Evolutionary conservation across 35 echinoderm and acorn worm genomes (phyloP).

Genomic region (Ophioderma brevispina): DNA sequence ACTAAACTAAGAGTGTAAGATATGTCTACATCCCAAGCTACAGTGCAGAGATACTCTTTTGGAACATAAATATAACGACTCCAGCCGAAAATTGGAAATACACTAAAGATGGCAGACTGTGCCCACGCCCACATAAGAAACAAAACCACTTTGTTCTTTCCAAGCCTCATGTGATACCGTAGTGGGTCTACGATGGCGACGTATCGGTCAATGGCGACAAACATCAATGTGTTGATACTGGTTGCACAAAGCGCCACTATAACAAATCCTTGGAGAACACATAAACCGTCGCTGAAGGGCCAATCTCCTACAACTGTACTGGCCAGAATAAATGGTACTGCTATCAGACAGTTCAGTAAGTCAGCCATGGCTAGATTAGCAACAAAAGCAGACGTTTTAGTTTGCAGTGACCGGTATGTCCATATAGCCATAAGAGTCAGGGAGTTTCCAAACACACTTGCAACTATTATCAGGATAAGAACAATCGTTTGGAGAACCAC

Average conservation of each 20-base stretch:
- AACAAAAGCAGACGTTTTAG: slow-evolving; percentile 70
- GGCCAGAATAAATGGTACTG: slow-evolving; percentile 54
- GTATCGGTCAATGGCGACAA: slow-evolving; percentile 79
- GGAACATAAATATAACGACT: slow-evolving; percentile 42
- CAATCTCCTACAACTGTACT: slow-evolving; percentile 52
- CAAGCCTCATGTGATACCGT: slow-evolving; percentile 41
- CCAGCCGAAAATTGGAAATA: slow-evolving; percentile 68
- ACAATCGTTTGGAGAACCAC: neutral
- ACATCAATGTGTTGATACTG: slow-evolving; percentile 68
- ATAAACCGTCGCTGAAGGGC: slow-evolving; percentile 38
- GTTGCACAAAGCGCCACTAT: slow-evolving; percentile 24
- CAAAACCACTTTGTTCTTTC: neutral
- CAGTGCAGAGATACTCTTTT: slow-evolving; percentile 53
- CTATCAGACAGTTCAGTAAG: slow-evolving; percentile 38
- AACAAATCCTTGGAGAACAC: slow-evolving; percentile 32
- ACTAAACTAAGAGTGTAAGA: slow-evolving; percentile 40
- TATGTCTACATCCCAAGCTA: slow-evolving; percentile 40
- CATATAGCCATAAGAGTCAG: neutral
- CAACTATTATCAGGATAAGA: neutral
- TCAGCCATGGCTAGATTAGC: slow-evolving; percentile 75
- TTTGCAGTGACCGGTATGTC: slow-evolving; percentile 9
- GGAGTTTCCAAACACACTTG: neutral
- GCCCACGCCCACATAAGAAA: slow-evolving; percentile 66
- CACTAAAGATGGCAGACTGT: slow-evolving; percentile 43
- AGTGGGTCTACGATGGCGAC: slow-evolving; percentile 67